Percentiles rank a stretch among this genome's conserved stretches.
phyloP scores from a whole-genome alignment of 2,113 vertebrate species.

The Phocoena phocoena region DNA sequence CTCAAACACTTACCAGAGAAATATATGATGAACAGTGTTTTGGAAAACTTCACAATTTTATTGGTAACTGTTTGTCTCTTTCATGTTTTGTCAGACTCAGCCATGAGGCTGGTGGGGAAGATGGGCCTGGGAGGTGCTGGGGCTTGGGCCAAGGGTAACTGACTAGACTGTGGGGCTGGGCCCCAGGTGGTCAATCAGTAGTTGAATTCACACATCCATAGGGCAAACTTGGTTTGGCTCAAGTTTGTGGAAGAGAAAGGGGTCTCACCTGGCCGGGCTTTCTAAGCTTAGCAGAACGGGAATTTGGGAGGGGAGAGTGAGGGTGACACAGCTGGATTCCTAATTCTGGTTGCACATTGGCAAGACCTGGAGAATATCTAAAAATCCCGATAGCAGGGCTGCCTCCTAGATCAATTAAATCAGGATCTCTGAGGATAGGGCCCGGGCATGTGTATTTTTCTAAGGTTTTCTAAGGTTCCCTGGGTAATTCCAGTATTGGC shows the following conservation, averaged over 20 bases:
- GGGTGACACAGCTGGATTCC: not conserved
- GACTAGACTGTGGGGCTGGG: not conserved
- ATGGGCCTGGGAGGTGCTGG: too few species aligned
- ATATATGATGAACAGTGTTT: slow-evolving; percentile 99
- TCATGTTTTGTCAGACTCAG: not conserved
- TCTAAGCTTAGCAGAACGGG: not conserved
- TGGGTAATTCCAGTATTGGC: not conserved
- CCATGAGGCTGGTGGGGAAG: not conserved
- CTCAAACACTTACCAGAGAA: slow-evolving; percentile 99
- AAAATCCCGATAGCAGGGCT: not conserved
- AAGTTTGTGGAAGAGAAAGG: not conserved
- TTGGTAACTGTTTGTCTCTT: slow-evolving; percentile 87
- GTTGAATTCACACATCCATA: not conserved
- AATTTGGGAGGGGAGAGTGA: not conserved
- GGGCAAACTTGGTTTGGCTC: not conserved
- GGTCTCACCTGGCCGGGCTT: not conserved
- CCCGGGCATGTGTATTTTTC: not conserved
- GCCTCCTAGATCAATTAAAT: not conserved
- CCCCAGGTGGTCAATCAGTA: not conserved
- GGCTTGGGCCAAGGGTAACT: too few species aligned
- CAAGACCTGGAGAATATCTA: not conserved
- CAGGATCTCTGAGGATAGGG: not conserved
- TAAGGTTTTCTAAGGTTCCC: not conserved
- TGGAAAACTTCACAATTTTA: slow-evolving; percentile 99
- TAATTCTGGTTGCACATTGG: not conserved